Evolutionary conservation across 2,113 vertebrate genomes (phyloP), one percentile per base, ranked within the genome.

Genomic region (Oryzias celebensis): DNA sequence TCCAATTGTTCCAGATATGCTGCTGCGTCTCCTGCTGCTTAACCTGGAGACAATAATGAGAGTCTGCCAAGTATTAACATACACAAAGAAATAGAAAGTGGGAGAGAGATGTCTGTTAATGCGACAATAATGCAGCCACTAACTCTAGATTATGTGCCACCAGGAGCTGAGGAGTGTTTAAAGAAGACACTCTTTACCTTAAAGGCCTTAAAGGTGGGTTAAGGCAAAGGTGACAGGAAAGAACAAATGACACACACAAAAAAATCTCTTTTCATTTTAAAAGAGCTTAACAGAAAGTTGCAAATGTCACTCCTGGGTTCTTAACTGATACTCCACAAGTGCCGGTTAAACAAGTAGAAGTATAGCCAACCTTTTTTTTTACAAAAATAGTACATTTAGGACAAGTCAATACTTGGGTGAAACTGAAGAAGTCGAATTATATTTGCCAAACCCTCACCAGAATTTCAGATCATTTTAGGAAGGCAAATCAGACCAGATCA

Each of bases 221-320:
- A 71, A 71, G 67, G 71, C 61, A 45, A 60, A 73, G 74, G 58
- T 52, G 66, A 76, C 43, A 20, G 62, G 28, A 12, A 44, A 55
- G 73, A 73, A 67, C 60, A 80, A 77, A 78, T 53, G 68, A 79
- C 78, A 78, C 63, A 81, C 72, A 80, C 77, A 75, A 63, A 68
- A 84, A 80, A 78, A 87, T 90, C 89, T 87, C 82, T 87, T 84
- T 91, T 91, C 78, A 89, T 78, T 80, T 62, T 87, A 84, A 77
- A 81, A 83, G 81, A 85, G 69, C 59, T 76, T 71, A 62, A 58
- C 20, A 59, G 78, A 77, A 90, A 91, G 83, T 91, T 89, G 80
- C 52, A 63, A 81, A 80, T 87, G 88, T 88, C 84, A 81, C 75
- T 55, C 70, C 73, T 68, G 63, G 69, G 71, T 81, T 81, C 73